Evolutionary conservation across 2,888 invertebrate genomes (phyloP).

Genomic region (Muschampia plurimacula): DNA sequence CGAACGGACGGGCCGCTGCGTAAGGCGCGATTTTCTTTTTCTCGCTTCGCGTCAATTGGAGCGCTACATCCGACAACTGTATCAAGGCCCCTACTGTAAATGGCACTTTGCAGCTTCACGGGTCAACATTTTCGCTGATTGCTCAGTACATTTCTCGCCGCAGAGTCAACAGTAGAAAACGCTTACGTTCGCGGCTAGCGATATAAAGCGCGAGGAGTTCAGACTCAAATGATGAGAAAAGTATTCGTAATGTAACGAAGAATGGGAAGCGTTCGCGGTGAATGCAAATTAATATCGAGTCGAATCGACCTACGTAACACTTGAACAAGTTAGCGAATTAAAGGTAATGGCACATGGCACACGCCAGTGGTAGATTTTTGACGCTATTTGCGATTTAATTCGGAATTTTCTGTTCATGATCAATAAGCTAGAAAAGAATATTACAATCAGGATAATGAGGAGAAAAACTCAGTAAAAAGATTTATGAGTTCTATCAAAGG

Average conservation of each 20-base stretch:
- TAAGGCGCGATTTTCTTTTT: constrained; percentile 49
- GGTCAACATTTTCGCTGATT: constrained; percentile 3
- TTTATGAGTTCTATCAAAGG: no score
- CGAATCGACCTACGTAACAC: constrained; percentile 43
- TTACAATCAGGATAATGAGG: neutral
- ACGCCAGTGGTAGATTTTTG: constrained; percentile 23
- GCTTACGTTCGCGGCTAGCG: neutral
- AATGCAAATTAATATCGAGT: constrained; percentile 44
- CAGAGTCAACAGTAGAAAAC: neutral
- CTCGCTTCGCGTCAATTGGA: constrained; percentile 43
- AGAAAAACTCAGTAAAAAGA: no score
- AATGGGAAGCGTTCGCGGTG: constrained; percentile 35
- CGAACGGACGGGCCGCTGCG: constrained; percentile 46
- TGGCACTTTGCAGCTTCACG: constrained; percentile 31
- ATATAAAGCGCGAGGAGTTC: neutral
- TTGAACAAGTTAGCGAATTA: constrained; percentile 42
- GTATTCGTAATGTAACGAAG: constrained; percentile 23
- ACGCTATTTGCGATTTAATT: constrained; percentile 18
- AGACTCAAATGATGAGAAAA: neutral
- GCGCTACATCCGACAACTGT: constrained; percentile 39
- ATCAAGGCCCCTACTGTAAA: constrained; percentile 28
- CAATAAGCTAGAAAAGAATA: neutral
- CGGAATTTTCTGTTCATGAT: constrained; percentile 1
- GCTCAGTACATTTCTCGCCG: constrained; percentile 25
- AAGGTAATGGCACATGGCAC: constrained; percentile 20